Evolutionary conservation across 2,797 vertebrate species (phyloP).

Genomic region (Diplodus sargus): DNA sequence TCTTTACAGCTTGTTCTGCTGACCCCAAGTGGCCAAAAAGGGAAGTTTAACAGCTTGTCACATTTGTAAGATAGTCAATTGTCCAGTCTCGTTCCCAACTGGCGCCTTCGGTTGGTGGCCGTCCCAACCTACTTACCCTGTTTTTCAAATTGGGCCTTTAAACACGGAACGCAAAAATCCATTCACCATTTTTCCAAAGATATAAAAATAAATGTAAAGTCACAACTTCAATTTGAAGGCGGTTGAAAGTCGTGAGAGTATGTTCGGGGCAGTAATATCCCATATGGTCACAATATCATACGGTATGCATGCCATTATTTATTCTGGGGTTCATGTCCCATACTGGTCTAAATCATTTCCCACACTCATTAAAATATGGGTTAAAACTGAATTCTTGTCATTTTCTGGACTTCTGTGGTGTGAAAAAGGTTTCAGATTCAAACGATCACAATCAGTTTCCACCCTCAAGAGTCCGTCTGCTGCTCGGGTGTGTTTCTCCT

Average conservation of each 20-base stretch:
- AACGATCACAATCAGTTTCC: constrained; percentile 38
- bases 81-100: too few species aligned
- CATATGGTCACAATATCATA: too few species aligned
- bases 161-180: background rate
- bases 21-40: background rate
- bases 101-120: too few species aligned
- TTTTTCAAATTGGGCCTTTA: too few species aligned
- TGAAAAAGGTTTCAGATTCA: constrained; percentile 22
- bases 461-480: constrained; percentile 46
- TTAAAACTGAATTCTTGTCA: constrained; percentile 35
- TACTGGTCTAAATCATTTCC: constrained; percentile 29
- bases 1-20: background rate
- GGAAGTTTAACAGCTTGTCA: background rate
- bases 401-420: constrained; percentile 22
- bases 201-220: background rate
- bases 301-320: background rate
- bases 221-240: background rate
- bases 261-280: background rate
- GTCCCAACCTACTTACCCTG: too few species aligned
- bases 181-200: background rate
- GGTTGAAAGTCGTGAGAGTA: background rate
- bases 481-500: constrained; percentile 21
- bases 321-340: background rate
- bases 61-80: too few species aligned
- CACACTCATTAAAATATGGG: constrained; percentile 37